Base-by-base conservation (phyloP, 2,797 vertebrate genomes). In the Neopelma chrysocephalum region DNA sequence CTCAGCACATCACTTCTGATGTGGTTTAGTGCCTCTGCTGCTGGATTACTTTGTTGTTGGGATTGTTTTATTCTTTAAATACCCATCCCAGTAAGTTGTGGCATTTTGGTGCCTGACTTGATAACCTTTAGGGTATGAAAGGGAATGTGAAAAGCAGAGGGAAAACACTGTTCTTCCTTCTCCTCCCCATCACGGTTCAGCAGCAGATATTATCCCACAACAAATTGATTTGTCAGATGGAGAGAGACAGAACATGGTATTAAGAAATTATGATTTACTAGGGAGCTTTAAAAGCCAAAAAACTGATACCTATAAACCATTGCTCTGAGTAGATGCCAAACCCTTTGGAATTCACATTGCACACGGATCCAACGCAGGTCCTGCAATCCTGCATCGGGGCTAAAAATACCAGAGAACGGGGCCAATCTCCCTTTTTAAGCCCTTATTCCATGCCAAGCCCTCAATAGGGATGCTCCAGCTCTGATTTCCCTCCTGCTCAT, bases 221-320 rank as follows among this genome's bases (percentile, higher is more conserved):
- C 48, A 51, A 96, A 92, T 77, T 47, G 82, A 95, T 96, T 96
- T 94, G 87, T 94, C 61, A 65, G 64, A 56, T 91, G 3, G 20
- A 78, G 61, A 38, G 34, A 92, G 69, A 69, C 81, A 89, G 53
- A 79, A 87, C 79, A 72, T 2, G 13, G 72, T 22, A 78, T 69
- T 88, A 85, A 57, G 79, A 91, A 96, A 92, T 94, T 87, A 96
- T 31, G 50, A 92, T 91, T 92, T 91, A 96, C 89, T 94, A 92
- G 91, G 58, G 50, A 72, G 69, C 47, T 85, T 83, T 75, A 78
- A 58, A 75, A 80, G 61, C 60, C 68, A 73, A 73, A 93, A 87
- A 60, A 78, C 6, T 62, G 71, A 70, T 83, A 82, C 53, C 87
- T 89, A 47, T 51, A 92, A 94, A 93, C 34, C 54, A 92, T 0